These are phyloP conservation scores for Sinonovacula constricta DNA, from an alignment of 1,140 invertebrate genomes.

Conservation along the genomic window DNA sequence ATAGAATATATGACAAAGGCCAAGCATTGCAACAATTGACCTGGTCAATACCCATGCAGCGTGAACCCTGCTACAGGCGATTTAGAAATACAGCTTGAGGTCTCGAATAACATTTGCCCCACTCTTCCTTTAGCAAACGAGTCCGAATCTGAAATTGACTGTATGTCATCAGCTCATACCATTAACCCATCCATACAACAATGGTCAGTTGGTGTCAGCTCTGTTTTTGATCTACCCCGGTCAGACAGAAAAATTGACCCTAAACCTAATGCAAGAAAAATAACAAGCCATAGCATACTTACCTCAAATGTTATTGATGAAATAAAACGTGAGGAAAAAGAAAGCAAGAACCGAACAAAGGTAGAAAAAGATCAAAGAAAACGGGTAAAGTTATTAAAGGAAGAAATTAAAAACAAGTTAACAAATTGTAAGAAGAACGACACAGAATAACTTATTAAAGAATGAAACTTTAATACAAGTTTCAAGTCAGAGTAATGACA, in stretches of 20 bases:
- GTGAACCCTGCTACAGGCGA: too few species aligned
- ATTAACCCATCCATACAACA: too few species aligned
- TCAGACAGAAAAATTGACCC: neutral
- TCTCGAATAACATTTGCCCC: conserved; percentile 1
- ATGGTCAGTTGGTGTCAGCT: neutral
- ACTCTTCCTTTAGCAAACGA: too few species aligned
- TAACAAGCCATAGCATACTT: neutral
- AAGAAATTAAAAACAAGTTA: too few species aligned
- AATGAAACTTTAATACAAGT: too few species aligned
- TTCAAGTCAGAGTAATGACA: too few species aligned
- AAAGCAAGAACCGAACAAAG: neutral
- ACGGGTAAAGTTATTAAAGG: too few species aligned
- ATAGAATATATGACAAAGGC: too few species aligned
- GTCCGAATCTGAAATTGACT: too few species aligned
- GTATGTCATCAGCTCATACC: too few species aligned
- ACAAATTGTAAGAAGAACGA: neutral
- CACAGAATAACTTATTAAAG: too few species aligned
- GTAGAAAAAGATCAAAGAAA: neutral
- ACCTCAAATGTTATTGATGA: neutral
- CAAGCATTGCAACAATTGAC: too few species aligned
- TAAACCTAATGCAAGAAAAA: neutral
- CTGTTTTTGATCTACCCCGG: neutral
- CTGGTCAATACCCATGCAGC: neutral
- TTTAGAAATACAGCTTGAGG: neutral
- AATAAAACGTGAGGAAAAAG: neutral